These are phyloP conservation scores for Trichacis sp. DNA, from an alignment of 2,888 invertebrate species.

Conservation along the genomic window DNA sequence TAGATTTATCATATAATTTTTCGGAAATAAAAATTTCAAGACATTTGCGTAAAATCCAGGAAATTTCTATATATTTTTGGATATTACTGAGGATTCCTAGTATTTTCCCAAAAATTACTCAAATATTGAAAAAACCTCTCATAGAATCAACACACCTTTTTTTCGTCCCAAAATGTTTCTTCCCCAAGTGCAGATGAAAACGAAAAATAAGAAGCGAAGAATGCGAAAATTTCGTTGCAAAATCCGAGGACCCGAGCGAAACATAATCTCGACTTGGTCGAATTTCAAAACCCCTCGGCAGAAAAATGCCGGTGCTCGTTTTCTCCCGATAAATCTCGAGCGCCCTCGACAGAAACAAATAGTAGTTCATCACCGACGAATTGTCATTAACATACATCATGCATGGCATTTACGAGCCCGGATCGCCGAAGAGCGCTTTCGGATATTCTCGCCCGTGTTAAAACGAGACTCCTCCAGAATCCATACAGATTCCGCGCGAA, in stretches of 20 bases:
- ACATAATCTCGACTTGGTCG: constrained; percentile 20
- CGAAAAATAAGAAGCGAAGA: background rate
- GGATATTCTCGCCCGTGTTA: constrained; percentile 18
- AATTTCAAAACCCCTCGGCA: constrained; percentile 28
- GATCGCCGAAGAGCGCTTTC: constrained; percentile 30
- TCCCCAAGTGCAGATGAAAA: too few species aligned
- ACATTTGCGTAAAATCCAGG: too few species aligned
- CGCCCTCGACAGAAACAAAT: constrained; percentile 33
- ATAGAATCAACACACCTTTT: too few species aligned
- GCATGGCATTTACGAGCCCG: constrained; percentile 40
- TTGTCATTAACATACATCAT: constrained; percentile 41
- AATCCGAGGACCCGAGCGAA: background rate
- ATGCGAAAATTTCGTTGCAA: background rate
- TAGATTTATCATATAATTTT: too few species aligned
- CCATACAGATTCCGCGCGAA: constrained; percentile 32
- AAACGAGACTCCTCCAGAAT: constrained; percentile 31
- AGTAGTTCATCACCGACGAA: constrained; percentile 24
- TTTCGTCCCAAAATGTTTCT: too few species aligned
- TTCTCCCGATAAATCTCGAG: constrained; percentile 29
- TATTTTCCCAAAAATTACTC: too few species aligned
- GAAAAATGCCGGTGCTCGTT: constrained; percentile 29
- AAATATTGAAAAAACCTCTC: too few species aligned
- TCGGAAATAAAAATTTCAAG: too few species aligned
- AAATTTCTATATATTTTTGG: too few species aligned
- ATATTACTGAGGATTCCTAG: too few species aligned